Conservation (phyloP, 2,113 vertebrate species). For the Pterophyllum scalare region DNA sequence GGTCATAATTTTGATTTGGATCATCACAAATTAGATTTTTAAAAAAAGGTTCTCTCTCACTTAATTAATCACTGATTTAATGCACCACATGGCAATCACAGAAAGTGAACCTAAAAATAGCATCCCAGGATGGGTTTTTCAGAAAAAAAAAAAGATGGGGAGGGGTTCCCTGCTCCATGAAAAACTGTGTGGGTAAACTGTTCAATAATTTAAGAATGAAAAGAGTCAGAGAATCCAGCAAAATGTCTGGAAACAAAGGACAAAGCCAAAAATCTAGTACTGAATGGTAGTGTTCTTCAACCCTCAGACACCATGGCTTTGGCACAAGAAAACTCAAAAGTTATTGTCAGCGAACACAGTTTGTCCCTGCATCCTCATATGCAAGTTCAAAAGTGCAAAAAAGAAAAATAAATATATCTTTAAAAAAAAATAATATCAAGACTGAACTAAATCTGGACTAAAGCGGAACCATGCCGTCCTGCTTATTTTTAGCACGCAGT, state of each 20-base stretch:
- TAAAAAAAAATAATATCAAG: neutral
- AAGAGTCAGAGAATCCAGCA: neutral
- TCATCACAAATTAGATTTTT: neutral
- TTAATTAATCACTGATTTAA: neutral
- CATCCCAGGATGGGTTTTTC: neutral
- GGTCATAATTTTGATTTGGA: neutral
- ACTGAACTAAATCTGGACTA: neutral
- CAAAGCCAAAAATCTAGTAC: neutral
- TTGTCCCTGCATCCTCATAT: neutral
- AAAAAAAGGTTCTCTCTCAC: neutral
- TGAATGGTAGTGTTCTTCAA: neutral
- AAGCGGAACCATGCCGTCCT: neutral
- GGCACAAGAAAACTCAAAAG: neutral
- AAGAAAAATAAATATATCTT: neutral
- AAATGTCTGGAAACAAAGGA: neutral
- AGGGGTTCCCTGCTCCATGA: neutral
- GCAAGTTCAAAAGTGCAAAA: neutral
- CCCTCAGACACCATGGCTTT: neutral
- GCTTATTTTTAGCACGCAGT: neutral
- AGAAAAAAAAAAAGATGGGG: neutral
- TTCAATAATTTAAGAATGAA: constrained; percentile 6
- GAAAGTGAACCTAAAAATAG: neutral
- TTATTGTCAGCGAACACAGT: neutral
- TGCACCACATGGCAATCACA: neutral
- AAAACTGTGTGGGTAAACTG: neutral